Evolutionary conservation across 2,797 vertebrate species (phyloP).

Genomic region (Muscicapa striata): DNA sequence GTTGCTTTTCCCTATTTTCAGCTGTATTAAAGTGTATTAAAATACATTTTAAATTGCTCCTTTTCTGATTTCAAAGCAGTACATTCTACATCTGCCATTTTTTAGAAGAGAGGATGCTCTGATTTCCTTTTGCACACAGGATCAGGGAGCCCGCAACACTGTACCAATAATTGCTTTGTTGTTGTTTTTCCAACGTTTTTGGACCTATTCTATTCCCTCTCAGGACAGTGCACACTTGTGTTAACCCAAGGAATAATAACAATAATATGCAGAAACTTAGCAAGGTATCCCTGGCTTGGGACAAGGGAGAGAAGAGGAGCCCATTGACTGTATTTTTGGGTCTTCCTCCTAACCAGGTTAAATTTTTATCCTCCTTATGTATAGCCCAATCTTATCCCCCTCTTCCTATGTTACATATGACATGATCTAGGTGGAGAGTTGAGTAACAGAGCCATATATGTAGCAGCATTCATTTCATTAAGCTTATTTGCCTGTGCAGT

Average conservation of each 20-base stretch:
- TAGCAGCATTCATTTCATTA: neutral
- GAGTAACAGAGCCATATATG: neutral
- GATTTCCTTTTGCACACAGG: neutral
- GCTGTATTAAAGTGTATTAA: neutral
- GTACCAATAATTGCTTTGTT: neutral
- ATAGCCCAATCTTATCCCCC: neutral
- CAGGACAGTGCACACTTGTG: neutral
- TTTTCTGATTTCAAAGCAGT: neutral
- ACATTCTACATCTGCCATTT: neutral
- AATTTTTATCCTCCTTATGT: neutral
- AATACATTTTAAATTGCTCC: neutral
- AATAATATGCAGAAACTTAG: neutral
- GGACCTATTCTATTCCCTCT: neutral
- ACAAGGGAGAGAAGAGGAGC: neutral
- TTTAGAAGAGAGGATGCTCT: neutral
- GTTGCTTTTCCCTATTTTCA: neutral
- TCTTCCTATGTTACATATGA: neutral
- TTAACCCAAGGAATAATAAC: neutral
- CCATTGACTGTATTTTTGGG: neutral
- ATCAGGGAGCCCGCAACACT: neutral
- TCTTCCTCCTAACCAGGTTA: neutral
- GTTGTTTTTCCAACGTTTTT: neutral
- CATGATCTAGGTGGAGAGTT: neutral
- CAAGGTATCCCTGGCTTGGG: neutral
- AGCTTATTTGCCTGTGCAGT: neutral